Evolutionary conservation across 2,797 vertebrate species (phyloP).

Genomic region (Tolypeutes matacus): DNA sequence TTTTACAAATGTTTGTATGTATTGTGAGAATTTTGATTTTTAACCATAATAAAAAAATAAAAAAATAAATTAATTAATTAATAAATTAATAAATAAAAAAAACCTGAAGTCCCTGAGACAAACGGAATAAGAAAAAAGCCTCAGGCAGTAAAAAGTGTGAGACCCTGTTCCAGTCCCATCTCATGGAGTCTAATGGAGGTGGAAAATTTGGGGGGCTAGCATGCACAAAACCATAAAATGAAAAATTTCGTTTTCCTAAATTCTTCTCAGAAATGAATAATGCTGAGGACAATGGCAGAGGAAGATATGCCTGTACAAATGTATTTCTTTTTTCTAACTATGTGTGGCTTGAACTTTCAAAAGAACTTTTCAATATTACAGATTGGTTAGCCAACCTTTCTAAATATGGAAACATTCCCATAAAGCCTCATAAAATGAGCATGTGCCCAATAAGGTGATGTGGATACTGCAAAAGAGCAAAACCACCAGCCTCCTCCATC

Average conservation of each 20-base stretch:
- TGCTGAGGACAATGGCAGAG: neutral
- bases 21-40: no score
- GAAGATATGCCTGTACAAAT: neutral
- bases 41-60: no score
- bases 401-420: neutral
- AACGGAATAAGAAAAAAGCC: neutral
- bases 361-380: neutral
- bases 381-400: neutral
- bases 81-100: no score
- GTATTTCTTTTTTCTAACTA: neutral
- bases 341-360: neutral
- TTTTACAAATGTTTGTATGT: no score
- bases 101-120: neutral
- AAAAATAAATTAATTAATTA: no score
- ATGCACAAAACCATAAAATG: neutral
- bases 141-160: neutral
- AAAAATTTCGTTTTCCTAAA: neutral
- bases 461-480: neutral
- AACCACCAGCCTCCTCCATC: neutral
- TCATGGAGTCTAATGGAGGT: neutral
- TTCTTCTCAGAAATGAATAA: neutral
- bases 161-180: neutral
- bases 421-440: neutral
- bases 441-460: neutral
- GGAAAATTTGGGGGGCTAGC: neutral